These are phyloP conservation scores for Hemibagrus wyckioides DNA, from an alignment of 2,113 vertebrate species.

Conservation along the genomic window DNA sequence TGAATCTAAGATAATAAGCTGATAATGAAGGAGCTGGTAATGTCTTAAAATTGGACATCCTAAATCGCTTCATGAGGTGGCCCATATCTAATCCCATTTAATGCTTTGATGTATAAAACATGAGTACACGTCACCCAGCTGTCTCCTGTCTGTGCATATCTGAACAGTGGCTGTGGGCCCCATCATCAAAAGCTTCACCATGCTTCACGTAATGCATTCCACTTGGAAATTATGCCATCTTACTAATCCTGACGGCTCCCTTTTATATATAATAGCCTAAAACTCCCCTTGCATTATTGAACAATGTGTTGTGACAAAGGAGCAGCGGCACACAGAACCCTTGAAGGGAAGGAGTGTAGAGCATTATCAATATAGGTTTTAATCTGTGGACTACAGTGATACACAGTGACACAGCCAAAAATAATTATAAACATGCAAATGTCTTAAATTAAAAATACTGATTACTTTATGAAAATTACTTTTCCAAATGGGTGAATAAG, in stretches of 20 bases:
- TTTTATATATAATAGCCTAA: constrained; percentile 18
- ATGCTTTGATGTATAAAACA: constrained; percentile 54
- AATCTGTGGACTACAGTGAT: neutral
- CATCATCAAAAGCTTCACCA: constrained; percentile 41
- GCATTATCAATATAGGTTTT: neutral
- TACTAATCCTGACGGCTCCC: neutral
- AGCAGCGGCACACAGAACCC: neutral
- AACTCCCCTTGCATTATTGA: constrained; percentile 30
- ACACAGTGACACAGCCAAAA: neutral
- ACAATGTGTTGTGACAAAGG: neutral
- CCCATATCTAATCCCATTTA: constrained; percentile 22
- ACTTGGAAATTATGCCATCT: constrained; percentile 35
- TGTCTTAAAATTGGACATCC: neutral
- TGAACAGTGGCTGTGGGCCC: constrained; percentile 40
- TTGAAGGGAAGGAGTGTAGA: neutral
- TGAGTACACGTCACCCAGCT: constrained; percentile 25
- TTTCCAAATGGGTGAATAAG: neutral
- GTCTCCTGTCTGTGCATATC: constrained; percentile 36
- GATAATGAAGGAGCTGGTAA: neutral
- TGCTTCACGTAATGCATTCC: constrained; percentile 23
- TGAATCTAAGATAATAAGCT: neutral
- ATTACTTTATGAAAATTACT: neutral
- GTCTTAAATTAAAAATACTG: neutral
- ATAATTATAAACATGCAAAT: neutral
- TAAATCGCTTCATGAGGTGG: neutral